Evolutionary conservation across 2,888 invertebrate species (phyloP), one percentile per base, ranked within the genome.

Genomic region (Tanypteryx hageni): DNA sequence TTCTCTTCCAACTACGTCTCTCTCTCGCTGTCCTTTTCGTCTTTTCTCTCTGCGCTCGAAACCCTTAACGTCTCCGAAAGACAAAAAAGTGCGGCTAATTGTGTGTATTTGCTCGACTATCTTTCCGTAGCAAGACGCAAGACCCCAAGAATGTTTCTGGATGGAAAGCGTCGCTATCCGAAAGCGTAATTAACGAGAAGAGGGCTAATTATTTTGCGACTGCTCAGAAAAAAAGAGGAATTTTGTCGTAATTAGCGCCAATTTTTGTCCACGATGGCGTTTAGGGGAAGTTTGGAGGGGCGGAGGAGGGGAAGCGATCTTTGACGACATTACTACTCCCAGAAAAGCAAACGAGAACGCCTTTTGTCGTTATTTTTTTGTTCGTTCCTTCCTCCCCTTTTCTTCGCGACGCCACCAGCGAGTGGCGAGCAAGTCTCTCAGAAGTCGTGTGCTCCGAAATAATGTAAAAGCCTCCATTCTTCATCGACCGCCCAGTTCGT

Each of bases 121-220:
- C 76, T 11, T 76, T 27, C 22, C 76, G 76, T 76, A 27, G 27
- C 22, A 22, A 5, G 5, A 44, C 44, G 44, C 5, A 44, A 76
- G 22, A 76, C 76, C 76, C 22, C 76, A 27, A 76, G 76, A 76
- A 76, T 76, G 76, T 76, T 68, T n/a, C 68, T 22, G 76, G 76
- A 9, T 13, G 76, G 27, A 76, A 68, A 76, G 22, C 22, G 76
- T 9, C 76, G 76, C 76, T 76, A 27, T 76, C 76, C 13, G 27
- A 10, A 13, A 27, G 11, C 27, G 76, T 76, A 76, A 76, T 76
- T 76, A 76, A 76, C 76, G 27, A 76, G 76, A 22, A 27, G 76
- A 27, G 22, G 76, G 13, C 76, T 76, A 76, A 76, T 76, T 76
- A 76, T 76, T 76, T 76, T 22, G 11, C 11, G 22, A 13, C 11